Evolutionary conservation across 2,113 vertebrate species (phyloP), one percentile per base, ranked within the genome.

Genomic region (Ctenodactylus gundi): DNA sequence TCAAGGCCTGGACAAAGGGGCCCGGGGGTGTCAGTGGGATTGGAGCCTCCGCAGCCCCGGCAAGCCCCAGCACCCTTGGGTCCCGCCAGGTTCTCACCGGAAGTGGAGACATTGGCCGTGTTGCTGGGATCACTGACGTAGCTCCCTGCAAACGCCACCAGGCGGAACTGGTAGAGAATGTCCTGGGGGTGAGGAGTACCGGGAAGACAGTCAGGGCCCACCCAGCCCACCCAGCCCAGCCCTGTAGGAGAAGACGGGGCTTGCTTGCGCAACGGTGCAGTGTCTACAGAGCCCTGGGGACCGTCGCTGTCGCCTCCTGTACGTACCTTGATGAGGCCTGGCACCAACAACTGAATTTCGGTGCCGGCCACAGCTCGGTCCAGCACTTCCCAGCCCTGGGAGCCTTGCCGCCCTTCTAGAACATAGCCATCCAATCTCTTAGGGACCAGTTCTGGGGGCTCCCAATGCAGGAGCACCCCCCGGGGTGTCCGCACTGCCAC

Each of bases 71-170:
- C 3, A 6, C 36, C 31, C 36, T 41, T 21, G 31, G 27, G 58
- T 21, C 51, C 67, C 68, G 0, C 25, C 21, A 1, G 14, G 46
- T 39, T 95, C 97, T 98, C 58, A 99, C 99, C 99, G 10, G 97
- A 96, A 3, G 99, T 99, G 87, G 99, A 99, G 88, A 99, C 94
- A 36, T 98, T 99, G 95, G 99, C 98, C 0, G 98, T 98, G 90
- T 99, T 99, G 97, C 99, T 99, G 73, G 99, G 99, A 12, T 98
- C 98, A 36, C 99, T 99, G 97, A 99, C 98, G n/a, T 98, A 97
- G 97, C 98, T 98, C 58, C 98, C 98, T 34, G 99, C 98, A 41
- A 98, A 97, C 78, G 99, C 99, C 98, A 99, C 98, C 34, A 99
- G 98, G 65, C 99, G 98, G 90, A 99, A 98, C 96, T 99, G 99